Evolutionary conservation across 2,797 vertebrate species (phyloP).

Genomic region (Oophaga sylvatica): DNA sequence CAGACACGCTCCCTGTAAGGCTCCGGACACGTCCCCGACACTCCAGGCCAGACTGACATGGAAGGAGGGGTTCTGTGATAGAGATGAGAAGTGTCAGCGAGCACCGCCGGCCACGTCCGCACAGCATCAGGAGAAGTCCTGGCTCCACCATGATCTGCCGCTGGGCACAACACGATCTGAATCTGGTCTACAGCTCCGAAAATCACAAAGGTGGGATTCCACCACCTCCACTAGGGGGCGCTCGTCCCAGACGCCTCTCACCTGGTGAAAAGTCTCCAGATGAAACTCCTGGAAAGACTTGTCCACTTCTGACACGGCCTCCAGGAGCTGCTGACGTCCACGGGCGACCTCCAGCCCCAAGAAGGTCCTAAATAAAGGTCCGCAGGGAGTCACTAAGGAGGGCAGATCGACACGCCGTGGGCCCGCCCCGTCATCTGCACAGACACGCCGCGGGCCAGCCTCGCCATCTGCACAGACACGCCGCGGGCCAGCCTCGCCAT

Average conservation of each 20-base stretch:
- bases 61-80: slow-evolving; percentile 88
- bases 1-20: slow-evolving; percentile 75
- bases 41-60: slow-evolving; percentile 95
- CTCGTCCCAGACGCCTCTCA: slow-evolving; percentile 59
- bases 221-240: too few species aligned
- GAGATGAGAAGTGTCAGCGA: not conserved
- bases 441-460: too few species aligned
- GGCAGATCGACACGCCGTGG: not conserved
- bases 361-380: slow-evolving; percentile 76
- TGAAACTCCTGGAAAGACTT: slow-evolving; percentile 82
- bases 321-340: slow-evolving; percentile 80
- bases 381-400: not conserved
- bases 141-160: too few species aligned
- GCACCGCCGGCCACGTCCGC: too few species aligned
- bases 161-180: too few species aligned
- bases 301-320: slow-evolving; percentile 81
- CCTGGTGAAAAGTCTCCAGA: slow-evolving; percentile 87
- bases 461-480: too few species aligned
- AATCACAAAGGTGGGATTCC: too few species aligned
- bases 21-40: slow-evolving; percentile 77
- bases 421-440: too few species aligned
- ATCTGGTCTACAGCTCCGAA: too few species aligned
- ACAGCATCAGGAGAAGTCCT: too few species aligned
- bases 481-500: too few species aligned
- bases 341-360: slow-evolving; percentile 80